These are phyloP conservation scores for Procavia capensis DNA, from an alignment of 2,113 vertebrate genomes.

Conservation along the genomic window DNA sequence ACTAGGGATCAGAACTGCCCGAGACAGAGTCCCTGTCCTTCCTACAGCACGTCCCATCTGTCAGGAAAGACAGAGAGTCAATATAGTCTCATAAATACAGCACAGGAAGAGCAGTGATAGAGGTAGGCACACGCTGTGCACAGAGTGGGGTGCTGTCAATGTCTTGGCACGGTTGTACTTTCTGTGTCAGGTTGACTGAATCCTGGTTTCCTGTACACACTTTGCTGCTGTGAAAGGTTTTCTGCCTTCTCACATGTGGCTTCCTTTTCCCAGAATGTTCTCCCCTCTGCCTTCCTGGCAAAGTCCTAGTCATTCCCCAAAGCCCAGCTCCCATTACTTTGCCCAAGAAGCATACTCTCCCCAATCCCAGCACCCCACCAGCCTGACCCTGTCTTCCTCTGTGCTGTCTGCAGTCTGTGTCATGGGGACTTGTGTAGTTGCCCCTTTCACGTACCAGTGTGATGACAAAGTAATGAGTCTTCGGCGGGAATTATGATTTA, in stretches of 20 bases:
- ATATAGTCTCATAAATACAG: rapidly evolving
- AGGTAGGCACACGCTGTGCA: not conserved
- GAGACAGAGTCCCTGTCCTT: not conserved
- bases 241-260: not conserved
- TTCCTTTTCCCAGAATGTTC: not conserved
- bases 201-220: not conserved
- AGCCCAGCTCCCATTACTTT: not conserved
- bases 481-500: not conserved
- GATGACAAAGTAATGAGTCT: not conserved
- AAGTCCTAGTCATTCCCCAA: not conserved
- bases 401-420: no score
- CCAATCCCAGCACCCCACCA: not conserved
- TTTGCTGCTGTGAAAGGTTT: no score
- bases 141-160: no score
- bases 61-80: not conserved
- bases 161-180: rapidly evolving
- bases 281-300: not conserved
- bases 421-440: not conserved
- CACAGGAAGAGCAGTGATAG: not conserved
- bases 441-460: not conserved
- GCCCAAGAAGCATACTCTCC: not conserved
- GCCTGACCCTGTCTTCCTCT: rapidly evolving
- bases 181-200: not conserved
- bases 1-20: not conserved
- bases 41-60: not conserved